Percentiles rank a stretch among this genome's conserved stretches.
Evolutionary conservation across 2,888 invertebrate genomes (phyloP).

Genomic region (Platyscelio sp.): DNA sequence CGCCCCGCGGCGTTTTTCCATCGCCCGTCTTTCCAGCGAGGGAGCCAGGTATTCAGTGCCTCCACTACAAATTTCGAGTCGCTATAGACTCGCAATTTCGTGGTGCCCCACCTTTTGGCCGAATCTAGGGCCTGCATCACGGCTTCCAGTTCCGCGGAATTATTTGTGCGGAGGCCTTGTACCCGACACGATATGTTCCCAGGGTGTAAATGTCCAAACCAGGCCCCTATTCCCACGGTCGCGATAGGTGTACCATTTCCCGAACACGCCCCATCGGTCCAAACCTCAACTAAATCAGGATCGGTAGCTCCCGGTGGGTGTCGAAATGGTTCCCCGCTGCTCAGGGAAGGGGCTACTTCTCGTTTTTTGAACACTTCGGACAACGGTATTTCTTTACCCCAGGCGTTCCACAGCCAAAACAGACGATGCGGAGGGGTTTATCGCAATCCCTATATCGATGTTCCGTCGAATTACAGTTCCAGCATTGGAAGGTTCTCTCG

Average conservation of each 20-base stretch:
- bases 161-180: background rate
- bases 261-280: slow-evolving; percentile 15
- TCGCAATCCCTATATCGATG: background rate
- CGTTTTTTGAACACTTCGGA: slow-evolving; percentile 18
- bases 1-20: slow-evolving; percentile 10
- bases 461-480: background rate
- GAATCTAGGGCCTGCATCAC: background rate
- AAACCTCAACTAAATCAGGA: slow-evolving; percentile 8
- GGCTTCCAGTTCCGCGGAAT: slow-evolving; percentile 28
- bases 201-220: slow-evolving; percentile 19
- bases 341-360: background rate
- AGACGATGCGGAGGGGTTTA: background rate
- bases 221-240: background rate
- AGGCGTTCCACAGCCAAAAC: slow-evolving; percentile 8
- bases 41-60: background rate
- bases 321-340: too few species aligned
- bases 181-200: background rate
- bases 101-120: background rate
- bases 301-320: too few species aligned
- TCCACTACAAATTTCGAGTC: slow-evolving; percentile 20
- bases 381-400: background rate
- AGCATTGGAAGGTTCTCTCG: slow-evolving; percentile 5
- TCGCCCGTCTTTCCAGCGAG: background rate
- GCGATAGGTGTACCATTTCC: slow-evolving; percentile 4
- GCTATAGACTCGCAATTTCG: slow-evolving; percentile 1